phyloP scores from a whole-genome alignment of 2,113 vertebrate species.

The Oryzias woworae region DNA sequence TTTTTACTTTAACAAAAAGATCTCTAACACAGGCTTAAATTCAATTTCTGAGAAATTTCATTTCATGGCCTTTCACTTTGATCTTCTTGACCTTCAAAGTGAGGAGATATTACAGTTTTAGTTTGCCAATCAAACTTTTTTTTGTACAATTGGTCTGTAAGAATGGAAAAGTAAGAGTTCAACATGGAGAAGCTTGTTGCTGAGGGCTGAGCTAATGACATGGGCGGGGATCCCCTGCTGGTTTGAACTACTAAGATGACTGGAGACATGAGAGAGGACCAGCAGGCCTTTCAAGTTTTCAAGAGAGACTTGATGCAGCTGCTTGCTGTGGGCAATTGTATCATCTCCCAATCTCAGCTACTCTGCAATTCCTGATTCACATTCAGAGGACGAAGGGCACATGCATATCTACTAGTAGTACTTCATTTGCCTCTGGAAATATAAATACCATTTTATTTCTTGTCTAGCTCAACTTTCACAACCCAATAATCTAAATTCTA shows the following conservation, averaged over 20 bases:
- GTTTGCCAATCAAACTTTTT: background rate
- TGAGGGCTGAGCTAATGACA: constrained; percentile 68
- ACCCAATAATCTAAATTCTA: constrained; percentile 38
- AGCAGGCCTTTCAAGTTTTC: constrained; percentile 60
- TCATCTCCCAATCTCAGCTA: constrained; percentile 40
- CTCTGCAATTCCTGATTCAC: constrained; percentile 22
- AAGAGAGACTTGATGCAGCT: constrained; percentile 55
- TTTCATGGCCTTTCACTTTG: too few species aligned
- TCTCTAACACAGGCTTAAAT: too few species aligned
- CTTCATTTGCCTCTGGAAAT: constrained; percentile 46
- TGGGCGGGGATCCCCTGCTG: constrained; percentile 60
- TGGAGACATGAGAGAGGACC: constrained; percentile 63
- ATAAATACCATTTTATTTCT: constrained; percentile 29
- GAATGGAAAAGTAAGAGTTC: constrained; percentile 33
- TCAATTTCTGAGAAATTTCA: too few species aligned
- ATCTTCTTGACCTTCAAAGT: constrained; percentile 7
- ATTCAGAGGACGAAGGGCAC: constrained; percentile 24
- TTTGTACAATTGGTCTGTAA: constrained; percentile 25
- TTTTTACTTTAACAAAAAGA: too few species aligned
- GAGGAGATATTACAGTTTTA: constrained; percentile 4
- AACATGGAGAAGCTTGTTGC: constrained; percentile 44
- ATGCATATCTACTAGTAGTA: constrained; percentile 23
- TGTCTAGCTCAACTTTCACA: constrained; percentile 28
- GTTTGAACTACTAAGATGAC: constrained; percentile 59
- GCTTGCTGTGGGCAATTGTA: constrained; percentile 54